Conservation (phyloP, 2,113 vertebrate species). For the Cepphus grylle region DNA sequence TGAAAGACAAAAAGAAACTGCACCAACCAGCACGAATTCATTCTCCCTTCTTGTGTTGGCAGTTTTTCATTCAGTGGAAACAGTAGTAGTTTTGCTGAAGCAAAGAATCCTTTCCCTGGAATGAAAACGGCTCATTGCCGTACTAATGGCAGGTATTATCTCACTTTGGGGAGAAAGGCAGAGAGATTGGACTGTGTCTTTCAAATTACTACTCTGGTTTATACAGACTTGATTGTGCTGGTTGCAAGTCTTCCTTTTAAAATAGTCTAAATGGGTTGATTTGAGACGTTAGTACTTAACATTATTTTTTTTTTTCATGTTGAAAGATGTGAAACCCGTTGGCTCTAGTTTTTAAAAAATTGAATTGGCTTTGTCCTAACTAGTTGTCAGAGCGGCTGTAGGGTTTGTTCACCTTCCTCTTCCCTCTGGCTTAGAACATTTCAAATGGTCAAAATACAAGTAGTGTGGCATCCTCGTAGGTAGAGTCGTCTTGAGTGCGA, state of each 20-base stretch:
- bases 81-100: not conserved
- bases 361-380: not conserved
- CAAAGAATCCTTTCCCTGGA: not conserved
- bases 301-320: not conserved
- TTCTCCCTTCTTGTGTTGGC: not conserved
- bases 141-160: not conserved
- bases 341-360: not conserved
- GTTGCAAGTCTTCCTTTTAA: not conserved
- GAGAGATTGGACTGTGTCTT: not conserved
- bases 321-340: not conserved
- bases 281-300: not conserved
- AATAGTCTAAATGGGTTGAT: not conserved
- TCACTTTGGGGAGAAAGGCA: not conserved
- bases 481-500: not conserved
- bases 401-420: not conserved
- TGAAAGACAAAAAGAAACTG: not conserved
- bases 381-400: not conserved
- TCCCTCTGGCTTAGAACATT: not conserved
- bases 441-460: fast-evolving
- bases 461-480: not conserved
- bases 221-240: not conserved
- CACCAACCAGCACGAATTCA: not conserved
- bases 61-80: not conserved
- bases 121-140: fast-evolving
- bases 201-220: fast-evolving